These are phyloP conservation scores for Steinernema hermaphroditum DNA, from an alignment of 2,888 invertebrate genomes.

Conservation along the genomic window DNA sequence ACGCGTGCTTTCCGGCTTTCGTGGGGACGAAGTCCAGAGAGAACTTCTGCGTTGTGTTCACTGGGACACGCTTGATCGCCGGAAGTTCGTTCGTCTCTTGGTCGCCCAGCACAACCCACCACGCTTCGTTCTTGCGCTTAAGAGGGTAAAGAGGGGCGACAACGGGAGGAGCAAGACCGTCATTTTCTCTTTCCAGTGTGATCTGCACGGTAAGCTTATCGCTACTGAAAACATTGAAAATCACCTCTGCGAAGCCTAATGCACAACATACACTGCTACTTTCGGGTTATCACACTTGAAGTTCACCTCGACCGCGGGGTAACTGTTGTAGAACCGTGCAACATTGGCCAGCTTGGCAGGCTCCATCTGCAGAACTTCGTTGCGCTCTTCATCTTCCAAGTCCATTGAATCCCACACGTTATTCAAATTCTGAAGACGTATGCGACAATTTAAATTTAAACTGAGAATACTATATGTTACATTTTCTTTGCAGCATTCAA, in stretches of 20 bases:
- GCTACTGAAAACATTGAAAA: constrained; percentile 73
- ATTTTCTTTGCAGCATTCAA: constrained; percentile 88
- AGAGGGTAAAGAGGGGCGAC: constrained; percentile 97
- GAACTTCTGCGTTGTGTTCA: constrained; percentile 83
- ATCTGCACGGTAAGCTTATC: constrained; percentile 85
- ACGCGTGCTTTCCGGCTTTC: constrained; percentile 76
- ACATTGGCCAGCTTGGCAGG: constrained; percentile 94
- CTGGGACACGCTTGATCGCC: constrained; percentile 90
- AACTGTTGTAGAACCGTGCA: constrained; percentile 95
- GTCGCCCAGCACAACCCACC: constrained; percentile 98
- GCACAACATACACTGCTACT: constrained; percentile 69
- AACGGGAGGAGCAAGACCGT: constrained; percentile 79
- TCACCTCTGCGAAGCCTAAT: too few relatives aligned
- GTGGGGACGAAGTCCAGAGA: constrained; percentile 81
- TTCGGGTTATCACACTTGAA: constrained; percentile 84
- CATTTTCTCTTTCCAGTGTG: constrained; percentile 84
- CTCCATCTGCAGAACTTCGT: constrained; percentile 75
- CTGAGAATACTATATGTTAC: too few relatives aligned
- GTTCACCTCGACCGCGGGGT: constrained; percentile 94
- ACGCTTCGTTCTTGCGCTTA: constrained; percentile 73
- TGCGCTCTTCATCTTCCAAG: constrained; percentile 78
- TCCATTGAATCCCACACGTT: constrained; percentile 95
- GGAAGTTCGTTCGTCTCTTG: constrained; percentile 88
- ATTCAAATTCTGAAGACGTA: constrained; percentile 73
- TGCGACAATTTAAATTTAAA: too few relatives aligned